Percentiles rank a stretch among this genome's conserved stretches.
Evolutionary conservation across 2,888 invertebrate species (phyloP).

Genomic region (Blastobasis lacticolella): DNA sequence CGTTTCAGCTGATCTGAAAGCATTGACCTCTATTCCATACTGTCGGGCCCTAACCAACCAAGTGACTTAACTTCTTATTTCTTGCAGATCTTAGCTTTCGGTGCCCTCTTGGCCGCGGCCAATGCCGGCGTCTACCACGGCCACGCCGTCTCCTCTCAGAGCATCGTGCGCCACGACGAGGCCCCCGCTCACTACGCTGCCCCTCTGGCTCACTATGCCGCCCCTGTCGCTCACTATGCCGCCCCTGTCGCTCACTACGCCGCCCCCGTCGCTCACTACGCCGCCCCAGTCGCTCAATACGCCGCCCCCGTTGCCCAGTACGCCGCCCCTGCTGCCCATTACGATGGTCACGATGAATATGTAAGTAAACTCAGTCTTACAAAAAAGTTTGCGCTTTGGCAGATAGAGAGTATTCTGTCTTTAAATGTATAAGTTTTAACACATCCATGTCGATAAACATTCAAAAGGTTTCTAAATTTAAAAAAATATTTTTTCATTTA

Average conservation of each 20-base stretch:
- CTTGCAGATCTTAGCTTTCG: conserved; percentile 52
- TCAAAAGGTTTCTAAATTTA: too few species aligned
- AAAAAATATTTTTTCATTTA: too few species aligned
- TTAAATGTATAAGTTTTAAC: too few species aligned
- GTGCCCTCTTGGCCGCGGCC: conserved; percentile 54
- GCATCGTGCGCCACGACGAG: conserved; percentile 47
- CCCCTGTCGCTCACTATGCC: conserved; percentile 13
- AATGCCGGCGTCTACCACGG: conserved; percentile 56
- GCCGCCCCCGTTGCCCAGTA: conserved; percentile 17
- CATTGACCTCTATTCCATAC: too few species aligned
- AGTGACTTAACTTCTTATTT: too few species aligned
- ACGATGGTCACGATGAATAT: conserved; percentile 47
- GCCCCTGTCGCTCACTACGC: conserved; percentile 13
- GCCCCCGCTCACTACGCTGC: conserved; percentile 20
- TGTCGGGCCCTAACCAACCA: too few species aligned
- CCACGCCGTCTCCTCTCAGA: conserved; percentile 48
- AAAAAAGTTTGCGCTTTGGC: too few species aligned
- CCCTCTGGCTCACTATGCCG: conserved; percentile 23
- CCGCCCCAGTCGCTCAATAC: conserved; percentile 28
- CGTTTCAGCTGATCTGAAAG: too few species aligned
- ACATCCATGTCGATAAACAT: too few species aligned
- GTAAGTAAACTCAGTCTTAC: conserved; percentile 8
- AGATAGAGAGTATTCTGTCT: too few species aligned
- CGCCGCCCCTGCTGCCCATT: conserved; percentile 19
- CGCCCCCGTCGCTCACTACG: conserved; percentile 24